Evolutionary conservation across 2,888 invertebrate genomes (phyloP), one percentile per base, ranked within the genome.

Genomic region (Sphaerophoria rueppellii): DNA sequence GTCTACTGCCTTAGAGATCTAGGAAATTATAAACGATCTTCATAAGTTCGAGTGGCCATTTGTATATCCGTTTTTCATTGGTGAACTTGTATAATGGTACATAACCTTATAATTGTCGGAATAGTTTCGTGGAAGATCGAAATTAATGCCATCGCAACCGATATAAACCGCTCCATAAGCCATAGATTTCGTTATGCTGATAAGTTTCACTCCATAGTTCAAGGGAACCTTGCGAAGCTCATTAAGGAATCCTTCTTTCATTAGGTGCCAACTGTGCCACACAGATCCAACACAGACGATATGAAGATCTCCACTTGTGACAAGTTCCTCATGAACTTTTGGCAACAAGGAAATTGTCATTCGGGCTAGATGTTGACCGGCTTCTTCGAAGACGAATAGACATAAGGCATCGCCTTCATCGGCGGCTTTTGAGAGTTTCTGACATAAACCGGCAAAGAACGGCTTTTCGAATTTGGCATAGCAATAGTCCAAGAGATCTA

Each of bases 241-340:
- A 5, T 92, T 89, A 4, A 94, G 89, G 87, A 97, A 95, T 0
- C 97, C 97, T 3, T 94, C 92, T 89, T 95, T 93, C 82, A 99
- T 90, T 35, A 96, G 93, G 4, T 94, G 92, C 98, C 98, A 99
- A 89, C 98, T 98, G 86, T 96, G 94, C 97, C 98, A 99, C 0
- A 99, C 98, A 0, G 98, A 98, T 0, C 99, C 99, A 0, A 98
- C 97, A 90, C 98, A 98, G 0, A 98, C 95, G 0, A 99, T 94
- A 63, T 95, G 94, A 54, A 98, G 87, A 16, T 91, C 89, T 1
- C 91, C 91, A 0, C 89, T 88, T 35, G 88, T 86, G 0, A 91
- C 89, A 24, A 92, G 90, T 79, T 93, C 93, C 92, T 94, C 89
- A 65, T 94, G 91, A 11, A 95, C 95, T 88, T 94, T 94, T 2